Base-by-base conservation (phyloP, 2,797 vertebrate species). In the Chelon auratus region DNA sequence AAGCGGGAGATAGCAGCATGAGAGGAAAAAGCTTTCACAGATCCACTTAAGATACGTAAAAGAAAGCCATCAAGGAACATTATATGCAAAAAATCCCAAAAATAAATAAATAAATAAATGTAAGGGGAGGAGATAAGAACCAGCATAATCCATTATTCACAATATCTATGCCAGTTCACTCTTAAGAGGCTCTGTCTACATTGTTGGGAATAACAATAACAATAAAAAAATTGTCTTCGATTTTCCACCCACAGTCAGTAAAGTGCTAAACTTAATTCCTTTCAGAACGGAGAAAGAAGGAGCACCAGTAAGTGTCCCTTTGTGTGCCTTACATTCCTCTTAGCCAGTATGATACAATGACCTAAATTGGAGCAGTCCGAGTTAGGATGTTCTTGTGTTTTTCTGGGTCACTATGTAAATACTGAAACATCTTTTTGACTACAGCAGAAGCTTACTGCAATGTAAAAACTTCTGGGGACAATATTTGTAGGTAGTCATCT, bases 11-110 rank as follows among this genome's bases (percentile, higher is more conserved):
- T 75, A 69, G 39, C 15, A 0, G 2, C 5, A 22, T 30, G 51
- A 62, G 59, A 59, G 59, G 52, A 13, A 8, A 74, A 56, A 48
- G 74, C 78, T 54, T 81, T 72, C 65, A 64, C 48, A 77, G 72
- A 87, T 91, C 74, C 66, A 85, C 64, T 78, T 82, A 71, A 78
- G 85, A 85, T 79, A 79, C 72, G 68, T 65, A 78, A 75, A 85
- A 81, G n/a, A 81, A 82, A 62, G 51, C 56, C 72, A 77, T 81
- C 55, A 73, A 67, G 77, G n/a, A 0, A 45, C 50, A 55, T 72
- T 61, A 62, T 48, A 64, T 68, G 58, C 62, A 68, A 76, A 24
- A 30, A n/a, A n/a, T n/a, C n/a, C n/a, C n/a, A n/a, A n/a, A 22
- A 33, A 33, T 26, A 2, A 26, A 26, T 1, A 26, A 26, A 26